These are phyloP conservation scores for Camptogramma bilineatum DNA, from an alignment of 2,888 invertebrate genomes.

Conservation along the genomic window DNA sequence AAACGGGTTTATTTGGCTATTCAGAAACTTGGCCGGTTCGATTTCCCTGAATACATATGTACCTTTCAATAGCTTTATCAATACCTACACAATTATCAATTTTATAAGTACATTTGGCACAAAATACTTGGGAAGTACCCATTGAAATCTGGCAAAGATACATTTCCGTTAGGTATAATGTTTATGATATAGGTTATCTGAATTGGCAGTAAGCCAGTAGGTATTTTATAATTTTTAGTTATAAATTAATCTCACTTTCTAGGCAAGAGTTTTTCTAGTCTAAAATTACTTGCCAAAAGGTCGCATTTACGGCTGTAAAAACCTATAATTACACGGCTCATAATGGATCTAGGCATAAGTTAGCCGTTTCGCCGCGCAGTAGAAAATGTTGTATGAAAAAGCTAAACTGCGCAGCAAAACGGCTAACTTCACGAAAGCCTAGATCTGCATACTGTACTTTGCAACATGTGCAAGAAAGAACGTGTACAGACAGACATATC, in stretches of 20 bases:
- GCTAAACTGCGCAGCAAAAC: too few species aligned
- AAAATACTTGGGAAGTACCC: constrained; percentile 32
- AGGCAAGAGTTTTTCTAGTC: not conserved
- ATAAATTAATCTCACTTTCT: not conserved
- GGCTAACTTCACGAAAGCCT: too few species aligned
- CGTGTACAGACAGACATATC: not conserved
- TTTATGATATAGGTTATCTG: constrained; percentile 7
- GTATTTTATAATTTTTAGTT: not conserved
- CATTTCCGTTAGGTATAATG: constrained; percentile 39
- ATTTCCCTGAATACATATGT: not conserved
- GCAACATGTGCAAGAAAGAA: not conserved
- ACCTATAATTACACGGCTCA: too few species aligned
- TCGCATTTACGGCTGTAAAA: too few species aligned
- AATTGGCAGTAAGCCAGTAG: constrained; percentile 23
- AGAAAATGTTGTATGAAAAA: too few species aligned
- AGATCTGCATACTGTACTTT: too few species aligned
- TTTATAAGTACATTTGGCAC: constrained; percentile 1
- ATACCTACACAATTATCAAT: not conserved
- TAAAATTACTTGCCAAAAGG: too few species aligned
- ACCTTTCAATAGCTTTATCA: not conserved
- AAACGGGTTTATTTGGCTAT: not conserved
- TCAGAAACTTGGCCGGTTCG: not conserved
- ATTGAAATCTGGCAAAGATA: constrained; percentile 34
- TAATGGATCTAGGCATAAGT: too few species aligned
- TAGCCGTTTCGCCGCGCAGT: too few species aligned